These are phyloP conservation scores for Lepetodrilus schrolli DNA, from an alignment of 2,888 invertebrate genomes.

Conservation along the genomic window DNA sequence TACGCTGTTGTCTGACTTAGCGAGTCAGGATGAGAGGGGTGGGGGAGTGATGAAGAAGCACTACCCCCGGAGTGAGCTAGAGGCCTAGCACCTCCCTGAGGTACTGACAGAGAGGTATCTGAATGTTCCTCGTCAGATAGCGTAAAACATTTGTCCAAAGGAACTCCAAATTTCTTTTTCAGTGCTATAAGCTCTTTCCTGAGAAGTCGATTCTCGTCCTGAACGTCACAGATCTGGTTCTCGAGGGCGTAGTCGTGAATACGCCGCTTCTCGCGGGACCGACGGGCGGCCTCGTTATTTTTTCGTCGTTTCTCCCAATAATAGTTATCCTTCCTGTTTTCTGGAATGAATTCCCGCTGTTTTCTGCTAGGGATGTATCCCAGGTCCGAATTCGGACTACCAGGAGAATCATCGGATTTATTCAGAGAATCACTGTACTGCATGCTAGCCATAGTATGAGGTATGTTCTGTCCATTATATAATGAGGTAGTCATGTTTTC, in stretches of 20 bases:
- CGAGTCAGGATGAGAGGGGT: not conserved
- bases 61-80: not conserved
- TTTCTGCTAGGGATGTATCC: slow-evolving; percentile 78
- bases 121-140: not conserved
- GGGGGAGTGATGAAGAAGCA: not conserved
- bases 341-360: slow-evolving; percentile 96
- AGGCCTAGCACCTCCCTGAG: not conserved
- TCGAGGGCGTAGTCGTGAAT: slow-evolving; percentile 98
- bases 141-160: slow-evolving; percentile 48
- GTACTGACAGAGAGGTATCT: not conserved
- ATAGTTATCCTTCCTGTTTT: slow-evolving; percentile 95
- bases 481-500: not conserved
- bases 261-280: slow-evolving; percentile 95
- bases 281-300: slow-evolving; percentile 97
- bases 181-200: slow-evolving; percentile 94
- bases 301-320: slow-evolving; percentile 97
- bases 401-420: not conserved
- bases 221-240: slow-evolving; percentile 92
- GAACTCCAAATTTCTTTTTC: slow-evolving; percentile 82
- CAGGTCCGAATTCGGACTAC: not conserved
- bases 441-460: slow-evolving; percentile 3
- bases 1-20: slow-evolving; percentile 26
- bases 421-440: not conserved
- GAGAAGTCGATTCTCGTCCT: slow-evolving; percentile 94
- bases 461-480: slow-evolving; percentile 9